phyloP scores from a whole-genome alignment of 1,140 invertebrate species.

The Drosophila orena region DNA sequence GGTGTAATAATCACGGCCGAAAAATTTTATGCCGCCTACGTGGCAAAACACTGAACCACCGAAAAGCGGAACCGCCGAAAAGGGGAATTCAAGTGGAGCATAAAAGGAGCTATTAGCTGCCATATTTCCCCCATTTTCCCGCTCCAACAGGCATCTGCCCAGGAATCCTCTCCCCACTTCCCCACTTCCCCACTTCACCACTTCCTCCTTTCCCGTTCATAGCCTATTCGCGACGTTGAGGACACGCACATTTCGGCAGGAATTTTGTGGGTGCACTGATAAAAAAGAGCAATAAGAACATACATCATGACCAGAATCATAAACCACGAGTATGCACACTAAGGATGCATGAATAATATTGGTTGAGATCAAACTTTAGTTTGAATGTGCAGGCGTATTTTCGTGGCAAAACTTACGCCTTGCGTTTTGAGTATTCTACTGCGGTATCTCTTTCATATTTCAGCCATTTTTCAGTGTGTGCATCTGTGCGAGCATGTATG shows the following conservation, averaged over 20 bases:
- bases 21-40: constrained; percentile 73
- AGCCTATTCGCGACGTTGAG: constrained; percentile 46
- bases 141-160: constrained; percentile 7
- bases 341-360: too few species aligned
- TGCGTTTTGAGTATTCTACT: neutral
- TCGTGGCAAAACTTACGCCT: too few species aligned
- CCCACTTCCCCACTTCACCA: too few species aligned
- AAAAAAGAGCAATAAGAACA: too few species aligned
- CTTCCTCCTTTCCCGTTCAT: constrained; percentile 23
- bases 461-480: neutral
- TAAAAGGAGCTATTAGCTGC: constrained; percentile 76
- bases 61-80: constrained; percentile 10
- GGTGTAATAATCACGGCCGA: constrained; percentile 70
- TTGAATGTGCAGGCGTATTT: too few species aligned
- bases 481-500: neutral
- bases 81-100: constrained; percentile 66
- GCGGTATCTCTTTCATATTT: neutral
- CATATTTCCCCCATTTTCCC: constrained; percentile 35
- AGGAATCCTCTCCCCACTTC: neutral
- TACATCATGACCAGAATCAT: too few species aligned
- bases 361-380: too few species aligned
- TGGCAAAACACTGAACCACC: constrained; percentile 30
- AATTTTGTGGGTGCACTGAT: constrained; percentile 16
- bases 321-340: too few species aligned
- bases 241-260: constrained; percentile 45